Base-by-base conservation (phyloP, 1,140 invertebrate genomes). In the Conus betulinus region DNA sequence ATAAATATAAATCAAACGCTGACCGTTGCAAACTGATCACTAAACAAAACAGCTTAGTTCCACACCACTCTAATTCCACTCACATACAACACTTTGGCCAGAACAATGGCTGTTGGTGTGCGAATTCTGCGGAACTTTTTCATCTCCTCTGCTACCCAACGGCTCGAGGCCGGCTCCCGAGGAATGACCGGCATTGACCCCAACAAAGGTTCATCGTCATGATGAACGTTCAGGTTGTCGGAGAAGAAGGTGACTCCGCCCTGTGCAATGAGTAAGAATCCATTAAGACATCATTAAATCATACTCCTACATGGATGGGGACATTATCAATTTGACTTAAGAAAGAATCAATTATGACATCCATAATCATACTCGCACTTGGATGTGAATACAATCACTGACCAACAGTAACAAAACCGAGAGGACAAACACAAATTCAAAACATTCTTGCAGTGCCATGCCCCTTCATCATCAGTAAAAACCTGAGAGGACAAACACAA, bases 71-170 rank as follows among this genome's bases (percentile, higher is more conserved):
- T 71, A n/a, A 71, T 3, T 76, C 23, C 10, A 52, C 82, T 84
- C 27, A 84, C 82, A 63, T 84, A 84, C 5, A 84, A 17, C 60
- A 84, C 8, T 63, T 84, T 67, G n/a, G 82, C 82, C 6, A 84
- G 57, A 25, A 84, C 7, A 23, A 84, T 84, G 55, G 55, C 82
- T 11, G 53, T 25, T 13, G 82, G 82, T 3, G 82, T 84, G 7
- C 57, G 23, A 53, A 84, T 84, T 23, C 52, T 67, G 23, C 82
- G 53, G 82, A 84, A 84, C 57, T 84, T 84, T 23, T 84, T 84
- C 82, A 84, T 84, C 82, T 84, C 82, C 82, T 84, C 82, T 23
- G 82, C 82, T 55, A 84, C 53, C 82, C 82, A 84, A 23, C 57
- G 82, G n/a, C 57, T 27, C 23, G 20, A 13, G 10, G 53, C 20